phyloP scores from a whole-genome alignment of 2,888 invertebrate genomes.

The Hartigia nigra region DNA sequence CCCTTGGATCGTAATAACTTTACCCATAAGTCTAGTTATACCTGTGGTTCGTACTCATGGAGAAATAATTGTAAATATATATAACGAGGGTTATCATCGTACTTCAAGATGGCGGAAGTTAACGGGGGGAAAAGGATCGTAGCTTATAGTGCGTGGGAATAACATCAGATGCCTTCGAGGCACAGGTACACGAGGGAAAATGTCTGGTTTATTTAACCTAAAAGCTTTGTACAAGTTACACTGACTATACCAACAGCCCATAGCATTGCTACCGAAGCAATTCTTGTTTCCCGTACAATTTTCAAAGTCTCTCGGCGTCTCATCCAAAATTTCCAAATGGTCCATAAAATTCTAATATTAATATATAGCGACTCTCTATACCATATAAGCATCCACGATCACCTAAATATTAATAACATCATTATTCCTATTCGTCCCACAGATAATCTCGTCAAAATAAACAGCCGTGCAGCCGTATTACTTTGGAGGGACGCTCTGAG shows the following conservation, averaged over 20 bases:
- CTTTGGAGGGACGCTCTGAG: conserved; percentile 32
- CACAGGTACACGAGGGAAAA: conserved; percentile 30
- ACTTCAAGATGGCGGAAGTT: conserved; percentile 4
- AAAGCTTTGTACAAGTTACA: conserved; percentile 30
- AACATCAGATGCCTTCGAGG: conserved; percentile 32
- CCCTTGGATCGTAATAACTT: not conserved
- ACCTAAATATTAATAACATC: conserved; percentile 39
- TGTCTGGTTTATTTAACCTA: conserved; percentile 50
- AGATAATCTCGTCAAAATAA: conserved; percentile 40
- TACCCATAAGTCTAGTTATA: not conserved
- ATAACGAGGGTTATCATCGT: not conserved
- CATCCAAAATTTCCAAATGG: not conserved
- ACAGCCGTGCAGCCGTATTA: conserved; percentile 39
- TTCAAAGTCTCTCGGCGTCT: not conserved
- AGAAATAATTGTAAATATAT: not conserved
- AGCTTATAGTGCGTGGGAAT: conserved; percentile 42
- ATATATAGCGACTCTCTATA: not conserved
- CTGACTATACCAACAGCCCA: not conserved
- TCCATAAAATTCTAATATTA: not conserved
- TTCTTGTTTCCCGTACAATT: not conserved
- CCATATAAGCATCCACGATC: not conserved
- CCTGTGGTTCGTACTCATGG: not conserved
- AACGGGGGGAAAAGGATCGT: conserved; percentile 26
- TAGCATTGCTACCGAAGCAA: not conserved
- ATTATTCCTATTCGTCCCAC: conserved; percentile 35